These are phyloP conservation scores for Probaryconus sp. DNA, from an alignment of 1,140 invertebrate species.

Conservation along the genomic window DNA sequence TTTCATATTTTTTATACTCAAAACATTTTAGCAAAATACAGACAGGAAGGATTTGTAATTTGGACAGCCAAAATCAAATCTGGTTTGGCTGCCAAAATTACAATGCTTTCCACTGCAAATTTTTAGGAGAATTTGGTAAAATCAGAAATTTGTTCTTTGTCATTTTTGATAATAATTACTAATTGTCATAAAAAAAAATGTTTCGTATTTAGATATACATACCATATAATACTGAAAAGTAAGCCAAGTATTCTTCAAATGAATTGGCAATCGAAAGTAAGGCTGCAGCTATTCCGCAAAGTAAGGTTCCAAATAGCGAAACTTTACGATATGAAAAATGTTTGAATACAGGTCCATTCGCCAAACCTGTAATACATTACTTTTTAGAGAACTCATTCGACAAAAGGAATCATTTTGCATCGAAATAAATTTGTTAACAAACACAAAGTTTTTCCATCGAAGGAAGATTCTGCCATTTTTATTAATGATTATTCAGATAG, in stretches of 20 bases:
- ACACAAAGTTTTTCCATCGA: no score
- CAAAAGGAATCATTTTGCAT: no score
- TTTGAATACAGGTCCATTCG: constrained; percentile 80
- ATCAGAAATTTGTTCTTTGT: no score
- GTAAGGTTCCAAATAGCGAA: constrained; percentile 76
- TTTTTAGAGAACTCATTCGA: no score
- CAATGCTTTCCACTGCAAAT: no score
- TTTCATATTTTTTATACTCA: constrained; percentile 24
- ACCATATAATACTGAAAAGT: constrained; percentile 81
- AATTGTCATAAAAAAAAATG: not conserved
- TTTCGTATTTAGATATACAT: constrained; percentile 54
- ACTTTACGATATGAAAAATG: constrained; percentile 80
- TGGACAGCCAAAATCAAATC: no score
- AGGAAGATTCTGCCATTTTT: no score
- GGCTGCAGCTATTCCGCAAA: constrained; percentile 77
- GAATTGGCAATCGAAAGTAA: constrained; percentile 76
- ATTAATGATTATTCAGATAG: no score
- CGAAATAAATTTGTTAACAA: no score
- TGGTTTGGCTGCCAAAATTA: not conserved
- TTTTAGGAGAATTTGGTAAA: no score
- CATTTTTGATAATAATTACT: not conserved
- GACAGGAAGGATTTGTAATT: no score
- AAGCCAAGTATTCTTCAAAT: constrained; percentile 80
- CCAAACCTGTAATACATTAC: constrained; percentile 72
- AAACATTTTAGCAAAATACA: no score